These are phyloP conservation scores for Fulmarus glacialis DNA, from an alignment of 2,113 vertebrate genomes.

Conservation along the genomic window DNA sequence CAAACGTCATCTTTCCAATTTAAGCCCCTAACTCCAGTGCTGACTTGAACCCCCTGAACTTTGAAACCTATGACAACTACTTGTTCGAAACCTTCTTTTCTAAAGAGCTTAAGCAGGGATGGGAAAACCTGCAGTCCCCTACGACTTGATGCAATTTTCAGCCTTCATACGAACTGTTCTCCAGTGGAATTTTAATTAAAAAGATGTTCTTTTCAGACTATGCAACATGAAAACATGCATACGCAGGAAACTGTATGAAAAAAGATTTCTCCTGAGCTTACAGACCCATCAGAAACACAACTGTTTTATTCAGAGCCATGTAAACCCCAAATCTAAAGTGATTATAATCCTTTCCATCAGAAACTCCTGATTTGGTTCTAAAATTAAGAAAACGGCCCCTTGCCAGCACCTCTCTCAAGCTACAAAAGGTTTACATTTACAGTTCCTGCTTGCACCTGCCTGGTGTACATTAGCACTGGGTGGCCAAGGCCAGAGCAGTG, in stretches of 20 bases:
- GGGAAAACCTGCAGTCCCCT: background rate
- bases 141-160: background rate
- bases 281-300: background rate
- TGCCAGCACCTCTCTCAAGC: background rate
- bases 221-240: background rate
- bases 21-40: background rate
- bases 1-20: background rate
- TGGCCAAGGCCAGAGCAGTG: background rate
- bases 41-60: background rate
- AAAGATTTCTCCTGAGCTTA: background rate
- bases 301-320: background rate
- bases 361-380: background rate
- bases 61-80: background rate
- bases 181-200: background rate
- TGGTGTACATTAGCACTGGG: fast-evolving
- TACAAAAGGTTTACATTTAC: background rate
- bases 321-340: background rate
- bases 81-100: background rate
- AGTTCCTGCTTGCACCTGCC: background rate
- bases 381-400: background rate
- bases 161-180: background rate
- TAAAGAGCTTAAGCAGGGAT: background rate
- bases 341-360: background rate
- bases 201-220: background rate
- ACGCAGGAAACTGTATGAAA: background rate